Percentiles rank a stretch among this genome's conserved stretches.
Conservation (phyloP, 2,888 invertebrate genomes). For the Andrena trimmerana region DNA sequence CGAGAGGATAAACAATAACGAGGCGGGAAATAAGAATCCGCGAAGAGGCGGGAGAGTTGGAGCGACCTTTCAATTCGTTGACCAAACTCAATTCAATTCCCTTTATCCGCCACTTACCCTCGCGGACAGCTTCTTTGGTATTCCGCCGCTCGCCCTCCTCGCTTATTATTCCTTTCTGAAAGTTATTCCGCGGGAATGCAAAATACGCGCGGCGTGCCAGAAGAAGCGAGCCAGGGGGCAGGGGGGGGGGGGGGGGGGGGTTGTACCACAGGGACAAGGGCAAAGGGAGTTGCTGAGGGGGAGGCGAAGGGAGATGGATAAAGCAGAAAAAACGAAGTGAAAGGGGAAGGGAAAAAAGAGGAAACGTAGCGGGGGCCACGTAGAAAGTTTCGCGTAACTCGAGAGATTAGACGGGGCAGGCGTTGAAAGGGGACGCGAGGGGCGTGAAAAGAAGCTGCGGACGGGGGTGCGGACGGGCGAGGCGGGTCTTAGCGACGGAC, state of each 20-base stretch:
- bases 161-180: constrained; percentile 69
- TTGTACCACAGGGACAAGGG: neutral
- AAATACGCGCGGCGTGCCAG: constrained; percentile 55
- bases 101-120: constrained; percentile 54
- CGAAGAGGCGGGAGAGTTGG: constrained; percentile 19
- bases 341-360: constrained; percentile 6
- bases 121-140: constrained; percentile 43
- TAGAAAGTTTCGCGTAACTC: constrained; percentile 74
- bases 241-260: constrained; percentile 2
- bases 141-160: constrained; percentile 23
- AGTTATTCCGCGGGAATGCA: constrained; percentile 65
- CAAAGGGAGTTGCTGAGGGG: neutral
- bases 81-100: constrained; percentile 54
- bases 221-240: neutral
- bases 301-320: neutral
- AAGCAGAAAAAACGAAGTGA: constrained; percentile 2
- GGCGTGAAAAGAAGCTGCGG: constrained; percentile 28
- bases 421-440: constrained; percentile 29
- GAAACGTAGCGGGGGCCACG: constrained; percentile 49
- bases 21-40: constrained; percentile 27
- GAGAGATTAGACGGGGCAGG: constrained; percentile 74
- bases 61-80: constrained; percentile 58
- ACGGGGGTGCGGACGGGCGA: neutral
- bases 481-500: constrained; percentile 69
- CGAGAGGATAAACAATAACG: constrained; percentile 37